A percentile compares a stretch with the other conserved stretches of the same genome.
Conservation (phyloP, 2,113 vertebrate species). For the Glaucomys volans region DNA sequence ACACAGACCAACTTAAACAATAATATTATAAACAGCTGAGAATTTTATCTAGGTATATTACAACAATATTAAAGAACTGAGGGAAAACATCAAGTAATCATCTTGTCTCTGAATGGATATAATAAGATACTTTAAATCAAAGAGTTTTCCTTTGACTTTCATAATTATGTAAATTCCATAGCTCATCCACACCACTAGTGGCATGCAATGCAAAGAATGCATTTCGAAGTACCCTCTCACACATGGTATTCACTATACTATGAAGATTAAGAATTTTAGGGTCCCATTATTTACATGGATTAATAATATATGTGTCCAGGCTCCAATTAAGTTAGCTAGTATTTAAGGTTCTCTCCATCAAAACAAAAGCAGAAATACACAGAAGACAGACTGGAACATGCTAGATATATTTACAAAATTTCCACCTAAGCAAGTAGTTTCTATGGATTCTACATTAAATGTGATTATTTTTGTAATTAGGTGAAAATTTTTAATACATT, state of each 20-base stretch:
- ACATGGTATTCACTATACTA: neutral
- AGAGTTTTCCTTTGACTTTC: neutral
- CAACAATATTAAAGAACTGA: neutral
- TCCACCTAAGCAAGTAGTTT: neutral
- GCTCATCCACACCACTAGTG: neutral
- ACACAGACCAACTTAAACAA: constrained; percentile 8
- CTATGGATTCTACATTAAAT: neutral
- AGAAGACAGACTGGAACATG: neutral
- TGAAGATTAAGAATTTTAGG: neutral
- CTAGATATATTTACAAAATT: neutral
- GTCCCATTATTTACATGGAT: neutral
- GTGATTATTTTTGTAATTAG: neutral
- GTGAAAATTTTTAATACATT: neutral
- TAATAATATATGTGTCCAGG: neutral
- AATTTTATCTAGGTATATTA: neutral
- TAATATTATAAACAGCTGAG: neutral
- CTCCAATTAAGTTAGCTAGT: neutral
- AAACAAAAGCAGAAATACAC: constrained; percentile 16
- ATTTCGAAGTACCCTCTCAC: neutral
- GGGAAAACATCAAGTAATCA: constrained; percentile 26
- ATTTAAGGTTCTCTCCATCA: neutral
- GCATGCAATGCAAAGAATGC: neutral
- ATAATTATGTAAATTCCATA: neutral
- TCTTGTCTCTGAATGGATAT: neutral
- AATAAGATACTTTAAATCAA: neutral